Evolutionary conservation across 2,888 invertebrate genomes (phyloP).

Genomic region (Aspidiotus destructor): DNA sequence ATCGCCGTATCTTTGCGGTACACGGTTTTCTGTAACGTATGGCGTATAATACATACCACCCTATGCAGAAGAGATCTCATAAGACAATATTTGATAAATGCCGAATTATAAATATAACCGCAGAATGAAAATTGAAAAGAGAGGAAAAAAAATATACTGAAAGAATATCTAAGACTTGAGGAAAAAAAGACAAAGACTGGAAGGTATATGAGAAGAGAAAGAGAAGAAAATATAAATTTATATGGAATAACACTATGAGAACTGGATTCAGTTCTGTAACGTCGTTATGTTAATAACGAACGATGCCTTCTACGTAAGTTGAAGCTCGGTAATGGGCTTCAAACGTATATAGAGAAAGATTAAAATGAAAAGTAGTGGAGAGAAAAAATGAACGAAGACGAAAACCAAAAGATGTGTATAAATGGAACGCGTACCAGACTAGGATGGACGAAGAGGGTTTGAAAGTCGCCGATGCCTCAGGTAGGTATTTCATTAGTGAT

Average conservation of each 20-base stretch:
- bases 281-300: conserved; percentile 33
- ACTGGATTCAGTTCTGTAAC: conserved; percentile 32
- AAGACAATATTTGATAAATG: conserved; percentile 26
- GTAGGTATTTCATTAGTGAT: conserved; percentile 33
- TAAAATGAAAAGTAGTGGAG: conserved; percentile 22
- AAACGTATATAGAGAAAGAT: conserved; percentile 30
- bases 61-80: not conserved
- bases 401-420: conserved; percentile 1
- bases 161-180: conserved; percentile 1
- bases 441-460: conserved; percentile 17
- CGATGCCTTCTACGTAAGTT: conserved; percentile 29
- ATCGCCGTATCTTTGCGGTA: conserved; percentile 1
- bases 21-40: not conserved
- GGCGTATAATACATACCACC: no score
- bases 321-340: conserved; percentile 30
- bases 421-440: not conserved
- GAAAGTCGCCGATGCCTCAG: conserved; percentile 32
- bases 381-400: conserved; percentile 11
- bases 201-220: conserved; percentile 2
- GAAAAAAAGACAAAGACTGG: conserved; percentile 1
- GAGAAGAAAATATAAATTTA: conserved; percentile 20
- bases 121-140: conserved; percentile 29
- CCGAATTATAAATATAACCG: conserved; percentile 33
- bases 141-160: conserved; percentile 2
- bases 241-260: conserved; percentile 26